These are phyloP conservation scores for Eristalis tenax DNA, from an alignment of 2,888 invertebrate genomes.

Conservation along the genomic window DNA sequence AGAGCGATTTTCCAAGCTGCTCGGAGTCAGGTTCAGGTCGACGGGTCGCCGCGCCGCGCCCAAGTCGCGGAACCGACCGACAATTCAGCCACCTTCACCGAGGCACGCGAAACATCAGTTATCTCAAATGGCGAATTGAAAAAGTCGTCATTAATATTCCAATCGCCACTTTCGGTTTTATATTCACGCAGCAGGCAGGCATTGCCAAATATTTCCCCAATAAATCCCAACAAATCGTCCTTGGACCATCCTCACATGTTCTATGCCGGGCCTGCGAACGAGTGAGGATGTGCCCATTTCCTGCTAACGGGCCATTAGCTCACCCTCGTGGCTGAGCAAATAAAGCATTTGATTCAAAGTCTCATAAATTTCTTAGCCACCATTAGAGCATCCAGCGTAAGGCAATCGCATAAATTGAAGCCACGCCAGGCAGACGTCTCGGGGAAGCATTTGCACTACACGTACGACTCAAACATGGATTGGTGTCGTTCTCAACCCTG, in stretches of 20 bases:
- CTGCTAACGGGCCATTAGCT: slow-evolving; percentile 17
- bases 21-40: not conserved
- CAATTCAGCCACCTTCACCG: not conserved
- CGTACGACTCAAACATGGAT: not conserved
- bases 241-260: not conserved
- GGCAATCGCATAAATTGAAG: slow-evolving; percentile 37
- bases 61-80: not conserved
- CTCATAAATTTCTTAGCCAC: slow-evolving; percentile 39
- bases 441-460: not conserved
- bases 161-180: slow-evolving; percentile 14
- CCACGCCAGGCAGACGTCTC: not conserved
- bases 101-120: slow-evolving; percentile 4
- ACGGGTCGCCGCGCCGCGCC: not conserved
- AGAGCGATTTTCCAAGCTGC: not conserved
- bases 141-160: slow-evolving; percentile 37
- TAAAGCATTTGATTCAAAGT: slow-evolving; percentile 27
- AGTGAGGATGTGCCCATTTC: slow-evolving; percentile 7
- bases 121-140: slow-evolving; percentile 29
- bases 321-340: slow-evolving; percentile 4
- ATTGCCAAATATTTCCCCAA: slow-evolving; percentile 22
- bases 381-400: slow-evolving; percentile 22
- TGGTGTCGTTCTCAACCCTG: not conserved
- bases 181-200: not conserved
- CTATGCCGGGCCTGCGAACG: not conserved
- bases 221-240: slow-evolving; percentile 26